Conservation (phyloP, 2,113 vertebrate genomes). For the Rostratula benghalensis region DNA sequence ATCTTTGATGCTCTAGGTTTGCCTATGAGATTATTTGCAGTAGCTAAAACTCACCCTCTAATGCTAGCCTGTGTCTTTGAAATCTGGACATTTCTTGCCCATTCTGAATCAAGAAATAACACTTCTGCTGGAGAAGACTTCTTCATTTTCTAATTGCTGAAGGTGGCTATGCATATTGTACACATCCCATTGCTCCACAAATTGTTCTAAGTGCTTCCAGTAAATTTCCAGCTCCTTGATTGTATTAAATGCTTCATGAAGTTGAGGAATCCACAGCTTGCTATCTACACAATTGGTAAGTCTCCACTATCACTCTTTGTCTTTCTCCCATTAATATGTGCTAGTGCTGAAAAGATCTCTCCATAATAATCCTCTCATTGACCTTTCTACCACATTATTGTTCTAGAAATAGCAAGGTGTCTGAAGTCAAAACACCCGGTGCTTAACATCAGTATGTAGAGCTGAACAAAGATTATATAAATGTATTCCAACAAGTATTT, state of each 20-base stretch:
- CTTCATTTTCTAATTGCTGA: background rate
- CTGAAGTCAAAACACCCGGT: background rate
- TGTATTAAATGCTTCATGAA: background rate
- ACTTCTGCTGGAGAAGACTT: background rate
- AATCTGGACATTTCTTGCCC: background rate
- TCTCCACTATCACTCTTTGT: background rate
- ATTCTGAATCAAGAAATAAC: background rate
- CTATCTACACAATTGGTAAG: background rate
- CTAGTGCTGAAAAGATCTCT: background rate
- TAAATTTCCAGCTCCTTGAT: background rate
- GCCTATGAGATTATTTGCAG: background rate
- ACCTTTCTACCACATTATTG: background rate
- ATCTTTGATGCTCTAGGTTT: background rate
- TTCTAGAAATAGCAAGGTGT: constrained; percentile 27
- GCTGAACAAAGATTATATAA: background rate
- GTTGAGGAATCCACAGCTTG: background rate
- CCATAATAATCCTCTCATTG: background rate
- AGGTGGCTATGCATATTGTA: background rate
- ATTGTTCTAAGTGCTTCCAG: background rate
- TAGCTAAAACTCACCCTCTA: background rate
- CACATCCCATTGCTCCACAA: background rate
- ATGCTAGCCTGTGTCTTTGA: background rate
- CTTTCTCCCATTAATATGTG: background rate
- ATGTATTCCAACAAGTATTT: background rate
- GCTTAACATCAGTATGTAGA: background rate